Base-by-base conservation (phyloP, 2,797 vertebrate genomes). In the Takifugu rubripes region DNA sequence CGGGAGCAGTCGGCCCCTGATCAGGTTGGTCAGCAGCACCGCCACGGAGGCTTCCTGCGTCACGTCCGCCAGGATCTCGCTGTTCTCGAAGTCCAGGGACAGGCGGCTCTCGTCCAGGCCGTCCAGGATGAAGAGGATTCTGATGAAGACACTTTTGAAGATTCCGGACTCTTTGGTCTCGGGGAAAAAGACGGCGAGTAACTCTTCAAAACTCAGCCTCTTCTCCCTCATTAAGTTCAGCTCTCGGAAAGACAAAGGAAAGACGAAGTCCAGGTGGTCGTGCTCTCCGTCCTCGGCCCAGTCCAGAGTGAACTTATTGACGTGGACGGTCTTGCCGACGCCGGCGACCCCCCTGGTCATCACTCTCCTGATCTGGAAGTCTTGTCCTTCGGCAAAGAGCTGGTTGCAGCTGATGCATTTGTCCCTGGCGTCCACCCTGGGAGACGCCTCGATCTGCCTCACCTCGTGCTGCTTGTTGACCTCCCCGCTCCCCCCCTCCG, bases 241-340 rank as follows among this genome's bases (percentile, higher is more conserved):
- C 29, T 79, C 75, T 6, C 77, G 53, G 52, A 82, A 79, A 40
- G 76, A 68, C 31, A 77, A 61, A 0, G 61, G 71, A 24, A 82
- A 83, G 31, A 81, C 33, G 5, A 77, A 75, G 33, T 40, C 8
- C 15, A 77, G 53, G 55, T 81, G 52, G 44, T 72, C 59, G 17
- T 78, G 74, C 36, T 68, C 72, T n/a, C 74, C 48, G 27, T 49
- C 64, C 62, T 76, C 72, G 16, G 78, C 81, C 78, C 81, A 81
- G 46, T 55, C 68, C 16, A 83, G 60, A 2, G 62, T 65, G 40
- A 67, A 79, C 47, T 71, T 81, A 45, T 66, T 68, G 7, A 47
- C 56, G 17, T 53, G 73, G 21, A 79, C 54, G 21, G 75, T 79
- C 65, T 83, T 83, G 5, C 81, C 78, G 25, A 79, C 47, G 46